Conservation (phyloP, 2,888 invertebrate species). For the Hirtodrosophila alboralis region DNA sequence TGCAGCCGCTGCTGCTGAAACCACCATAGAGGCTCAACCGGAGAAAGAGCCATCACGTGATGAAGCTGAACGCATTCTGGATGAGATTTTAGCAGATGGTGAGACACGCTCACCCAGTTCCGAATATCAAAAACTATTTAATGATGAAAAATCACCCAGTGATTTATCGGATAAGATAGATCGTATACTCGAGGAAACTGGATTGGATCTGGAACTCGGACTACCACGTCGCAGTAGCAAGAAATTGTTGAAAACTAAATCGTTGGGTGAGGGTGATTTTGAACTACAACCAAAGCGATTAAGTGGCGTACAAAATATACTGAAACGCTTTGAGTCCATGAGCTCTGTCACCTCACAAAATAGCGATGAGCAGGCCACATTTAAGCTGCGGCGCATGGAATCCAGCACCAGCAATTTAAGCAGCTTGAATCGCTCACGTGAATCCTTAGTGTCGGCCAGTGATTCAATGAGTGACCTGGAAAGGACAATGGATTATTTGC, state of each 20-base stretch:
- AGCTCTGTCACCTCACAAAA: conserved; percentile 77
- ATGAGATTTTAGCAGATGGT: conserved; percentile 80
- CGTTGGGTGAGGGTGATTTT: conserved; percentile 78
- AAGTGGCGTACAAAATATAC: conserved; percentile 78
- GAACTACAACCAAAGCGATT: conserved; percentile 51
- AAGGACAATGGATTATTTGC: conserved; percentile 83
- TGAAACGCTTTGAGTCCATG: conserved; percentile 82
- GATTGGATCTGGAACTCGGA: conserved; percentile 80
- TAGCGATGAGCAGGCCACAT: conserved; percentile 65
- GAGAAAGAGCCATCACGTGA: conserved; percentile 53
- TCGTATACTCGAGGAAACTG: conserved; percentile 80
- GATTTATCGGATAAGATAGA: conserved; percentile 83
- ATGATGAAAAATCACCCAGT: conserved; percentile 83
- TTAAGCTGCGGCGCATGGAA: conserved; percentile 79
- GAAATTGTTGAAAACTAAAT: conserved; percentile 78
- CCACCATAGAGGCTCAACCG: conserved; percentile 1
- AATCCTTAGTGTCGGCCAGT: conserved; percentile 75
- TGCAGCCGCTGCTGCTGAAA: too few relatives aligned
- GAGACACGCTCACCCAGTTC: conserved; percentile 80
- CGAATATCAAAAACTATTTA: conserved; percentile 82
- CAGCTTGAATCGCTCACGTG: conserved; percentile 78
- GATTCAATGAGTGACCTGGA: conserved; percentile 82
- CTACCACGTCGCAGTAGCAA: conserved; percentile 68
- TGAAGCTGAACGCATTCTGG: conserved; percentile 81
- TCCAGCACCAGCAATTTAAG: conserved; percentile 80